Evolutionary conservation across 2,113 vertebrate species (phyloP), one percentile per base, ranked within the genome.

Genomic region (Urocolius indicus): DNA sequence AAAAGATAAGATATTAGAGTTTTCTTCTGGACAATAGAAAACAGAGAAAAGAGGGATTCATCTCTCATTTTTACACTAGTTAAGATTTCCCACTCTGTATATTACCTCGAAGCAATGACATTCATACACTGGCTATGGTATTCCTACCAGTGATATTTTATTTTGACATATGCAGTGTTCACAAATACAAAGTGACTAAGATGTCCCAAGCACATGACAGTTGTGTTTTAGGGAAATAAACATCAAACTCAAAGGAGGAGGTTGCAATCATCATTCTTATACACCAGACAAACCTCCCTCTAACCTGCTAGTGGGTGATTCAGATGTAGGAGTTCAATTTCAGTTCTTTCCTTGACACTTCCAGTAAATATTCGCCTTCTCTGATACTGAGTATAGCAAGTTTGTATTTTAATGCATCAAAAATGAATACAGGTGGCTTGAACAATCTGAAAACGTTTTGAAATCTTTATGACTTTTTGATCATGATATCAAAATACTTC

Each of bases 101-200:
- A 63, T 69, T 83, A 71, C 51, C 51, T 85, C 79, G 43, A 36
- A 90, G 58, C 83, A 69, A 62, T 69, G 67, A n/a, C 51, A 57
- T 79, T 90, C 30, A 15, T 77, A 23, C 83, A 48, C 71, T 90
- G 71, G 8, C 59, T 55, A 0, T 69, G 49, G 63, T 83, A 27
- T 36, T 95, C 57, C 54, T 69, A 49, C 15, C 30, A 57, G 23
- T 75, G 71, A 68, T 57, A 75, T 78, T 94, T 93, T 87, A 78
- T 79, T 73, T 36, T 69, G 88, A 36, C 71, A 69, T 45, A 45
- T 49, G 46, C 46, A 73, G 30, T 41, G 59, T 83, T 91, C 90
- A 79, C 36, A 93, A 75, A 81, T 24, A 58, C 43, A 45, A n/a
- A 17, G 43, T 79, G 90, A 96, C 85, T 90, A 85, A 95, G 58